Evolutionary conservation across 35 echinoderm and acorn worm species (phyloP), one percentile per base, ranked within the genome.

Genomic region (Antedon bifida): DNA sequence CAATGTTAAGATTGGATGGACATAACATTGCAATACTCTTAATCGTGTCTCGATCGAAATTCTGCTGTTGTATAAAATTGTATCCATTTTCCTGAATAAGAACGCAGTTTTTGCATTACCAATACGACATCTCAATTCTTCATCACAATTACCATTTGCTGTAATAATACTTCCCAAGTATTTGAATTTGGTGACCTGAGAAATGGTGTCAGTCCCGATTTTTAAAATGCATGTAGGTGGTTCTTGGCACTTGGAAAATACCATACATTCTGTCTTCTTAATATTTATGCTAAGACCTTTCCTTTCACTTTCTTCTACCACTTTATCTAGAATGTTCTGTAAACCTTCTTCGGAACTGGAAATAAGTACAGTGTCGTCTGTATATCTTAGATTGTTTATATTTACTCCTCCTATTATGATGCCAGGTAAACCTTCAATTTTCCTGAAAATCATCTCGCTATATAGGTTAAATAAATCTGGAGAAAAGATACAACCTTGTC

Each of bases 391-490:
- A 16, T 16, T 44, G 39, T 44, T 44, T 5, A 44, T 44, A 16
- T 44, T 44, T 5, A 8, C 16, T 5, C 39, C 39, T 5, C 39
- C 39, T 44, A 44, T 8, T 16, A 8, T 44, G 39, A 44, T 16
- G 5, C 39, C 39, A 5, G 5, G 39, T 8, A 8, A 16, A 8
- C 16, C 39, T 5, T 44, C 5, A 16, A 83, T 83, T 1, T 83
- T 46, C 31, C 45, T 30, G 29, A 83, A 31, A 31, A 83, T 83
- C 81, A 44, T 56, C 38, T 51, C 81, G 29, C 36, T 83, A 46
- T 56, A 51, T 46, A 83, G 81, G 36, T 29, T 46, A 0, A 83
- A 83, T 51, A 83, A 30, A 83, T 83, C 35, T 83, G 16, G 42
- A 31, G 81, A 83, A 16, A 83, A 46, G 39, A 64, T 29, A 34